Evolutionary conservation across 1,140 invertebrate species (phyloP), one percentile per base, ranked within the genome.

Genomic region (Calosoma granatense): DNA sequence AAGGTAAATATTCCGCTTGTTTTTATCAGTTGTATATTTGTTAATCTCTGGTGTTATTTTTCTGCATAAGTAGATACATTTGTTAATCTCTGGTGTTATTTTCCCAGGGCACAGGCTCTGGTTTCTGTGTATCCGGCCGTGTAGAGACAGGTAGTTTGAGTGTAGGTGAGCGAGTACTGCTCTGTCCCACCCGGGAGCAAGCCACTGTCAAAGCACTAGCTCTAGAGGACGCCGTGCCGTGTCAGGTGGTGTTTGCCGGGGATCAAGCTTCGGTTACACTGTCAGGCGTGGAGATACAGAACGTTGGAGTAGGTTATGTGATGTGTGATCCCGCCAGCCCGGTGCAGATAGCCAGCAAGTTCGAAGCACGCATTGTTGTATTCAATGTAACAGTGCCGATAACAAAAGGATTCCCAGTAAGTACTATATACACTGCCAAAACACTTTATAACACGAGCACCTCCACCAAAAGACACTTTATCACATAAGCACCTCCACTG

Each of bases 321-420:
- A 65, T 97, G 2, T 95, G 92, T 76, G 89, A 93, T 75, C 82
- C 84, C 0, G 66, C 76, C 21, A 75, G 81, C 63, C 94, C 92
- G 2, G 83, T 94, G 12, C 87, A 85, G 22, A 81, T 89, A 9
- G 83, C 87, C 1, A 82, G 81, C 2, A 81, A 84, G 58, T 92
- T 99, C 67, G 83, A 92, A 76, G 94, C 92, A 12, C 83, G 93
- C 61, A 83, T 99, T 63, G 92, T 98, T 21, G 82, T 97, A 2
- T 99, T 99, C 67, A 92, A 94, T 70, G 81, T 94, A 1, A 86
- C 86, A 58, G 81, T 92, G 39, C 95, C 96, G 2, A 88, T 99
- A 19, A 97, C 90, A 1, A 92, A 86, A 76, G 94, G 94, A 3
- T 89, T 82, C 68, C 84, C 90, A 19, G 91, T 85, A 70, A 76